These are phyloP conservation scores for Microtus ochrogaster DNA, from an alignment of 2,113 vertebrate species.

Conservation along the genomic window DNA sequence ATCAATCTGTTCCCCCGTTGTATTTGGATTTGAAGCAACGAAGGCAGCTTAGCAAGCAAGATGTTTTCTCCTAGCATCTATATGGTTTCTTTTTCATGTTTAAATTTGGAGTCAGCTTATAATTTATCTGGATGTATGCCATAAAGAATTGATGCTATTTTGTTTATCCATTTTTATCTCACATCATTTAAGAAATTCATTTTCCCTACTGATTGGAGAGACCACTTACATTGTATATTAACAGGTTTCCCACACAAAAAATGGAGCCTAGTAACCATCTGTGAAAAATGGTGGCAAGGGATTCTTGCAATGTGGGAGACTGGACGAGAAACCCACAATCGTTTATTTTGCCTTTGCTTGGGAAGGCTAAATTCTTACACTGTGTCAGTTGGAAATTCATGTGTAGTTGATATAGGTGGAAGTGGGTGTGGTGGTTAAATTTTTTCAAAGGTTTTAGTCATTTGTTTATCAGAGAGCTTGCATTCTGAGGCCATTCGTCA, in stretches of 20 bases:
- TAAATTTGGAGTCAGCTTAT: conserved; percentile 2
- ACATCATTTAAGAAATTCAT: conserved; percentile 35
- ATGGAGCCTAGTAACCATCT: not conserved
- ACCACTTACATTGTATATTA: not conserved
- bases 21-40: conserved; percentile 35
- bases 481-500: conserved; percentile 44
- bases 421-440: conserved; percentile 18
- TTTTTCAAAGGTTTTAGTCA: conserved; percentile 47
- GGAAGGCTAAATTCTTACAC: conserved; percentile 11
- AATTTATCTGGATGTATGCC: not conserved
- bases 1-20: conserved; percentile 38
- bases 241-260: conserved; percentile 19
- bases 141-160: conserved; percentile 37
- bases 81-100: conserved; percentile 22
- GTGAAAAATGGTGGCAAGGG: not conserved
- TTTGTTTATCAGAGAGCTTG: conserved; percentile 31
- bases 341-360: not conserved
- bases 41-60: conserved; percentile 16
- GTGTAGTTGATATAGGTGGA: not conserved
- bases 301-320: not conserved
- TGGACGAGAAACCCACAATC: not conserved
- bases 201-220: conserved; percentile 44
- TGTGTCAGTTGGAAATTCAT: conserved; percentile 11
- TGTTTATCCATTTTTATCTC: conserved; percentile 48
- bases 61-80: conserved; percentile 29